Percentiles rank a stretch among this genome's conserved stretches.
Conservation (phyloP, 2,888 invertebrate genomes). For the Troides aeacus region DNA sequence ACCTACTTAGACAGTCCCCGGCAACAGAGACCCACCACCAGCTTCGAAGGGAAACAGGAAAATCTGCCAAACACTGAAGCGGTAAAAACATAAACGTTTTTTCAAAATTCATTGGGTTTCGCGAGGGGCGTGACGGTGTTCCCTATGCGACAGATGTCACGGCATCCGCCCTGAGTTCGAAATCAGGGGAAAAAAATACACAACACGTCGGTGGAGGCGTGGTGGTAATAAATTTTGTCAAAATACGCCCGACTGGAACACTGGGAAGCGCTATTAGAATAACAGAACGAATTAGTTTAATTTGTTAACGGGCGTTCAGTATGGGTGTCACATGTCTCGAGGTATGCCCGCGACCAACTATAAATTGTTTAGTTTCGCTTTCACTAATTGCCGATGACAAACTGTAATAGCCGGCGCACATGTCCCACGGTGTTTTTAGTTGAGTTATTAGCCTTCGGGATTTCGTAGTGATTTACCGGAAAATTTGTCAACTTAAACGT, state of each 20-base stretch:
- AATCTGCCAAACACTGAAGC: slow-evolving; percentile 19
- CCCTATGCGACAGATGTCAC: slow-evolving; percentile 71
- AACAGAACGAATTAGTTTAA: slow-evolving; percentile 78
- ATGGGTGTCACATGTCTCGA: slow-evolving; percentile 75
- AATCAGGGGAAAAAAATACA: slow-evolving; percentile 53
- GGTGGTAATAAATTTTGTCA: slow-evolving; percentile 79
- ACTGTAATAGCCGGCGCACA: slow-evolving; percentile 73
- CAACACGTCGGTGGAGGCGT: slow-evolving; percentile 64
- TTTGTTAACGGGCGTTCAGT: slow-evolving; percentile 77
- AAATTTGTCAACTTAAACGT: slow-evolving; percentile 14
- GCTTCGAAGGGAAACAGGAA: not conserved
- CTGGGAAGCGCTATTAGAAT: slow-evolving; percentile 74
- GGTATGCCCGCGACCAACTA: slow-evolving; percentile 47
- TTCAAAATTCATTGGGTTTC: slow-evolving; percentile 52
- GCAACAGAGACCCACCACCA: too few relatives aligned
- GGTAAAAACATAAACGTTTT: slow-evolving; percentile 44
- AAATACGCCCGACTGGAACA: slow-evolving; percentile 77
- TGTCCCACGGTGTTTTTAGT: slow-evolving; percentile 59
- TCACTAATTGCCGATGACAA: slow-evolving; percentile 76
- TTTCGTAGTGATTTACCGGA: slow-evolving; percentile 26
- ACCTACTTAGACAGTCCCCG: too few relatives aligned
- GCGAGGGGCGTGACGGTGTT: slow-evolving; percentile 63
- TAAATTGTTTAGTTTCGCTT: slow-evolving; percentile 71
- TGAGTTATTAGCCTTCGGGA: slow-evolving; percentile 33
- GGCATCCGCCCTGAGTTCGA: slow-evolving; percentile 62